Evolutionary conservation across 2,113 vertebrate genomes (phyloP).

Genomic region (Dromiciops gliroides): DNA sequence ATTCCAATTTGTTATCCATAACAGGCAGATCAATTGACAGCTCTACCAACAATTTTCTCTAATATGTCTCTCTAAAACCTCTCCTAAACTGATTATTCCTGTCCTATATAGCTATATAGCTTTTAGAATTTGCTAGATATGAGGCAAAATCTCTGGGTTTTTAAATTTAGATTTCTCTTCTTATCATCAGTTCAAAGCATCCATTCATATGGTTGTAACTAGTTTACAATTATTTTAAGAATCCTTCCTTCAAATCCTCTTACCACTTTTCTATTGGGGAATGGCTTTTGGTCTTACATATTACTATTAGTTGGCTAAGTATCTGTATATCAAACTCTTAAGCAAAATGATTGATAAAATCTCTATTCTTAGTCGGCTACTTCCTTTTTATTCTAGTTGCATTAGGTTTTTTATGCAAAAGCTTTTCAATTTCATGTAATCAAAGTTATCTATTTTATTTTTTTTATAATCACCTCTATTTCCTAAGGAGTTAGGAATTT

Average conservation of each 20-base stretch:
- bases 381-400: background rate
- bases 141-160: no score
- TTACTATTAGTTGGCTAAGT: no score
- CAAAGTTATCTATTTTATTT: background rate
- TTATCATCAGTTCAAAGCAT: no score
- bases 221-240: no score
- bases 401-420: background rate
- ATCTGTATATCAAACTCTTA: background rate
- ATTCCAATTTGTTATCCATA: background rate
- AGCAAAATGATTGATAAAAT: background rate
- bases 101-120: background rate
- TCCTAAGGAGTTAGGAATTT: background rate
- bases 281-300: no score
- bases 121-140: background rate
- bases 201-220: no score
- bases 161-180: no score
- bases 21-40: background rate
- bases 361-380: background rate
- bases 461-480: background rate
- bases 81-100: background rate
- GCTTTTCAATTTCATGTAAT: background rate
- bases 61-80: background rate
- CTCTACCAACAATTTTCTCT: background rate
- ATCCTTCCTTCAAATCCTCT: no score
- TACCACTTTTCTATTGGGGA: no score